Base-by-base conservation (phyloP, 2,888 invertebrate genomes). In the Nysson spinosus region DNA sequence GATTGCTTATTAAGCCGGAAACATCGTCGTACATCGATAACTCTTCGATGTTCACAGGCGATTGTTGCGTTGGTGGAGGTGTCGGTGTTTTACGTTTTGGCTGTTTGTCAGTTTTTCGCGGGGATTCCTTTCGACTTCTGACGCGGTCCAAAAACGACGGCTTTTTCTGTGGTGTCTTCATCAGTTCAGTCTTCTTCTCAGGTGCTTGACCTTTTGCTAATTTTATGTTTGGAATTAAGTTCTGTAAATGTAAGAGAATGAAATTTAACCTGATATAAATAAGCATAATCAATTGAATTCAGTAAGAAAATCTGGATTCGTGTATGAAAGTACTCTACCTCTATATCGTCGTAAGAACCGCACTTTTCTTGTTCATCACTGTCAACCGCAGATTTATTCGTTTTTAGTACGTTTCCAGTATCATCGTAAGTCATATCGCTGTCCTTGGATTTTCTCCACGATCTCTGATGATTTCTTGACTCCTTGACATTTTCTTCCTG, bases 111-210 rank as follows among this genome's bases (percentile, higher is more conserved):
- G 0, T 19, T 34, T 77, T 77, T 11, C 30, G 43, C 0, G 63
- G 50, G 0, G 60, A 74, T 14, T 72, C 75, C 5, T 11, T 70
- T 26, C 73, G 77, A 30, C 75, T 75, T 24, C 80, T 67, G 2
- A 86, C 77, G 37, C 81, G 75, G 39, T 80, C 70, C 35, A 85
- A 55, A 35, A 85, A 85, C 0, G 83, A 85, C n/a, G n/a, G n/a
- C 42, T 77, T 80, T 52, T 84, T 86, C 6, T 70, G 72, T 1
- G 72, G 64, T 0, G 75, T 58, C 47, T 79, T 79, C 1, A 47
- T 24, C 2, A 56, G n/a, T 9, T 69, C 68, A 0, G 61, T 46
- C 4, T 44, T n/a, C 9, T 66, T 75, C 2, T 63, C 54, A 16
- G 46, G 30, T 5, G 28, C 14, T 20, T 11, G 49, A 14, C 24